phyloP scores from a whole-genome alignment of 1,140 invertebrate genomes.

The Orussus abietinus region DNA sequence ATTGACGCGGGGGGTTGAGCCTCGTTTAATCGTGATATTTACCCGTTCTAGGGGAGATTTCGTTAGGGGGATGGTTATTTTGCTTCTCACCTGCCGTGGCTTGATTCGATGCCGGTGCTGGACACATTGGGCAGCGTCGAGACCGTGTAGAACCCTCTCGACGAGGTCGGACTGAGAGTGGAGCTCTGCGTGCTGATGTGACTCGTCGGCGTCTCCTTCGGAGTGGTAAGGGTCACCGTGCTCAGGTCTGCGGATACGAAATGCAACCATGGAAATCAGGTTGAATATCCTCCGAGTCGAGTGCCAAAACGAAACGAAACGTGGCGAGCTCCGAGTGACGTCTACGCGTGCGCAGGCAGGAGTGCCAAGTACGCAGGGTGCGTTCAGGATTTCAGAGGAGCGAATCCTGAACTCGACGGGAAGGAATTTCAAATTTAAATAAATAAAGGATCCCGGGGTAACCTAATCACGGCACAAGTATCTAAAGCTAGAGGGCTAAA shows the following conservation, averaged over 20 bases:
- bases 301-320: too few relatives aligned
- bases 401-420: too few relatives aligned
- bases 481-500: too few relatives aligned
- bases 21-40: too few relatives aligned
- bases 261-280: too few relatives aligned
- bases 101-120: slow-evolving; percentile 39
- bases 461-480: too few relatives aligned
- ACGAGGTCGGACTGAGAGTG: slow-evolving; percentile 27
- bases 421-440: too few relatives aligned
- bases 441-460: too few relatives aligned
- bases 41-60: neutral
- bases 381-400: neutral
- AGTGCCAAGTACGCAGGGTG: slow-evolving; percentile 3
- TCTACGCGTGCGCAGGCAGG: slow-evolving; percentile 34
- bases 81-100: slow-evolving; percentile 36
- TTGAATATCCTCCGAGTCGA: too few relatives aligned
- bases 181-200: slow-evolving; percentile 42
- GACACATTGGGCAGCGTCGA: slow-evolving; percentile 44
- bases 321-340: too few relatives aligned
- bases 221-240: slow-evolving; percentile 44
- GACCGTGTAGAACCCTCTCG: slow-evolving; percentile 35
- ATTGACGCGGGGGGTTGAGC: too few relatives aligned
- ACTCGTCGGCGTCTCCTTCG: slow-evolving; percentile 40
- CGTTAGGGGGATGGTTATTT: neutral
- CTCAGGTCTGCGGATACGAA: slow-evolving; percentile 44